Base-by-base conservation (phyloP, 2,888 invertebrate species). In the Meliscaeva auricollis region DNA sequence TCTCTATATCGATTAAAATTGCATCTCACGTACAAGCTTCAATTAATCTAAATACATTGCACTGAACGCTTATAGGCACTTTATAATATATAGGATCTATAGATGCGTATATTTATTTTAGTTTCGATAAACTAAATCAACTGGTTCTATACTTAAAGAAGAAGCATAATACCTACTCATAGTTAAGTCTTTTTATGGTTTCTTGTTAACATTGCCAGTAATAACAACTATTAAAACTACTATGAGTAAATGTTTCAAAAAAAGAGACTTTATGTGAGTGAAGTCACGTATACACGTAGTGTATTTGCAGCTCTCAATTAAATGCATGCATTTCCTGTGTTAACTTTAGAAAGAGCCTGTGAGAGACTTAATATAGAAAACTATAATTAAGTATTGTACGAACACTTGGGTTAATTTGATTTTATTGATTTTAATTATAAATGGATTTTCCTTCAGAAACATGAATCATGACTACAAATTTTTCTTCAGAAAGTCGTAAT, bases 91-190 rank as follows among this genome's bases (percentile, higher is more conserved):
- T 17, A 56, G 11, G 4, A 26, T 56, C 6, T 41, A 26, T 26
- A n/a, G n/a, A n/a, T n/a, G n/a, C n/a, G 17, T 35, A 15, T 30
- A 44, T 30, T 11, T 44, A 5, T 9, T 30, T 44, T 26, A 22
- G 15, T n/a, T 15, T 46, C 30, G 20, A 46, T 62, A 62, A 44
- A 62, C 30, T 46, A 44, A 30, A 62, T 44, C 44, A 46, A 46
- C 62, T 62, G 62, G 62, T 62, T 62, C 62, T 56, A n/a, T n/a
- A 62, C 30, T 1, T 46, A 17, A 26, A 62, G 44, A 62, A 62
- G 44, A 30, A 62, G 44, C 44, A 44, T 62, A 15, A 9, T 13
- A 9, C 38, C 11, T 38, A 38, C 3, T 38, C 13, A 26, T 26
- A 26, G 26, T 26, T 38, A 38, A 2, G 17, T 46, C 30, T 62